Evolutionary conservation across 2,888 invertebrate species (phyloP).

Genomic region (Sinelater perroti): DNA sequence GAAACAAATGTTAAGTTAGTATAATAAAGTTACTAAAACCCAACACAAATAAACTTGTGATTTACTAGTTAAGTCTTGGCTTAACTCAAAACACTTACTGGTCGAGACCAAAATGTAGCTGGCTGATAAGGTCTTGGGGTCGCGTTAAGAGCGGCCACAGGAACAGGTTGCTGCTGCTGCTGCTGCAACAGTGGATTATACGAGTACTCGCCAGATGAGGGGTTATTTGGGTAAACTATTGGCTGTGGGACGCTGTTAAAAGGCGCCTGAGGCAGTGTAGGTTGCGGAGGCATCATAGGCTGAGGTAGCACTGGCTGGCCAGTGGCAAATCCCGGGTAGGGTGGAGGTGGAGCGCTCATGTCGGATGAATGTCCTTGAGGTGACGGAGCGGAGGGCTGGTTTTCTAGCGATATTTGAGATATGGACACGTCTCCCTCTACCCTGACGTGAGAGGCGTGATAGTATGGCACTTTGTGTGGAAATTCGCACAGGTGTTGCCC

Average conservation of each 20-base stretch:
- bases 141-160: slow-evolving; percentile 16
- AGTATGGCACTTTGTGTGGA: slow-evolving; percentile 73
- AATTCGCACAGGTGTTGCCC: slow-evolving; percentile 74
- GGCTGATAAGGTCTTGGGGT: slow-evolving; percentile 13
- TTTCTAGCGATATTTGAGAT: slow-evolving; percentile 72
- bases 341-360: background rate
- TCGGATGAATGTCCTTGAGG: background rate
- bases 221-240: background rate
- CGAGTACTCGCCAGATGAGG: background rate
- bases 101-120: slow-evolving; percentile 8
- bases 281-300: background rate
- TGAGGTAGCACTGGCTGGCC: background rate
- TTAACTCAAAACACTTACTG: slow-evolving; percentile 8
- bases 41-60: background rate
- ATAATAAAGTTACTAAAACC: background rate
- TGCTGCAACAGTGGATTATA: slow-evolving; percentile 1
- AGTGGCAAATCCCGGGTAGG: slow-evolving; percentile 4
- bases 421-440: slow-evolving; percentile 80
- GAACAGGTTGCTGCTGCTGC: background rate
- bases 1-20: too few species aligned
- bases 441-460: slow-evolving; percentile 71
- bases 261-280: background rate
- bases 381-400: background rate
- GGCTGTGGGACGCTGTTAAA: background rate
- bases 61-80: too few species aligned